Base-by-base conservation (phyloP, 2,797 vertebrate species). In the Urosaurus nigricauda region DNA sequence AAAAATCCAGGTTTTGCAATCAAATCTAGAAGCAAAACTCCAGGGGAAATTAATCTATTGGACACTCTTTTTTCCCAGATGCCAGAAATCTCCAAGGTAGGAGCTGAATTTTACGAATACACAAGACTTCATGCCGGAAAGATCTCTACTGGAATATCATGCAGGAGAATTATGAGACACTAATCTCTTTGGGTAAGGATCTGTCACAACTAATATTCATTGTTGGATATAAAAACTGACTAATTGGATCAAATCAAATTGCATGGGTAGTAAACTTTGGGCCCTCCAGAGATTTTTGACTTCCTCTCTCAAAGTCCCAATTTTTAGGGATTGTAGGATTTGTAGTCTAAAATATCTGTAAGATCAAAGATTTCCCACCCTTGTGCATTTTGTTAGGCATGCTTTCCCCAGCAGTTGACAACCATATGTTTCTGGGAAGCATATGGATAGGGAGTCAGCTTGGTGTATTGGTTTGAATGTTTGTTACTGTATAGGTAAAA, bases 171-270 rank as follows among this genome's bases (percentile, higher is more conserved):
- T 88, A 91, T 47, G 87, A 88, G 83, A 88, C 90, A 3, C 73
- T 91, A 24, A 91, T 88, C n/a, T 91, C 87, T 71, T 56, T 91
- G 90, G 90, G 90, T 91, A 88, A 88, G 90, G 40, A 83, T 60
- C n/a, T 11, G 37, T 58, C 63, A 26, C 21, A 32, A 24, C 32
- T 6, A 7, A 3, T 24, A 56, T 13, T 9, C 37, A 12, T 43
- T 63, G 24, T 8, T 29, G 47, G 24, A 3, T n/a, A 1, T 83
- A 35, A 75, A 70, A 63, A 75, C 37, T 12, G 3, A 0, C 12
- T 19, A 47, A 7, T 19, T 83, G 73, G 73, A 77, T 56, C 73
- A 83, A n/a, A 75, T 8, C 21, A 35, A 26, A 82, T 14, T 5
- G 19, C 74, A 75, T 37, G 24, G 24, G 14, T 19, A 16, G 35